phyloP scores from a whole-genome alignment of 1,140 invertebrate genomes.

The Subanguina moxae region DNA sequence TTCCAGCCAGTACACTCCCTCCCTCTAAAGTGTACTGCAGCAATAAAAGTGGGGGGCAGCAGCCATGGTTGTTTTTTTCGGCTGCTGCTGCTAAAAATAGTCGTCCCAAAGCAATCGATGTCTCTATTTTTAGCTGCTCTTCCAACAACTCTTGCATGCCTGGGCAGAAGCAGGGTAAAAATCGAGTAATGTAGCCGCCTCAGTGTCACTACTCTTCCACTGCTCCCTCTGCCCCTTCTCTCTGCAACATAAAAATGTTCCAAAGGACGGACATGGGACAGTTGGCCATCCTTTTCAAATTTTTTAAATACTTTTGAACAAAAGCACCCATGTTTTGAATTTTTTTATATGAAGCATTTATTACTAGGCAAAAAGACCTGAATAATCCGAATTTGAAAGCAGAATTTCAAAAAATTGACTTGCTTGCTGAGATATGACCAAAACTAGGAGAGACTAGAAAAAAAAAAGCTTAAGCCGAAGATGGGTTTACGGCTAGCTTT shows the following conservation, averaged over 20 bases:
- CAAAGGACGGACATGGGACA: not conserved
- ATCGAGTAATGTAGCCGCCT: not conserved
- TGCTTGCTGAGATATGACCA: too few relatives aligned
- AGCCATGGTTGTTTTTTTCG: not conserved
- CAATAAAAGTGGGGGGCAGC: not conserved
- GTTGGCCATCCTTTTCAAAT: not conserved
- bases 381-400: too few relatives aligned
- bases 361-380: too few relatives aligned
- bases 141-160: not conserved
- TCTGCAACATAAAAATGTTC: not conserved
- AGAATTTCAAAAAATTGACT: too few relatives aligned
- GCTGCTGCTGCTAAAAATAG: constrained; percentile 2
- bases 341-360: too few relatives aligned
- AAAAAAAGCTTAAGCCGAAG: too few relatives aligned
- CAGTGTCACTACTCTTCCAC: not conserved
- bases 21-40: not conserved
- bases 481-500: too few relatives aligned
- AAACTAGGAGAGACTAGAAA: too few relatives aligned
- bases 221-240: not conserved
- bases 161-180: not conserved
- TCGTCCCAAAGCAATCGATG: constrained; percentile 8
- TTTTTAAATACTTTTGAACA: too few relatives aligned
- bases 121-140: constrained; percentile 10
- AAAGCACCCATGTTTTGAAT: too few relatives aligned
- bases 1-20: too few relatives aligned